Evolutionary conservation across 2,113 vertebrate genomes (phyloP), one percentile per base, ranked within the genome.

Genomic region (Rostratula benghalensis): DNA sequence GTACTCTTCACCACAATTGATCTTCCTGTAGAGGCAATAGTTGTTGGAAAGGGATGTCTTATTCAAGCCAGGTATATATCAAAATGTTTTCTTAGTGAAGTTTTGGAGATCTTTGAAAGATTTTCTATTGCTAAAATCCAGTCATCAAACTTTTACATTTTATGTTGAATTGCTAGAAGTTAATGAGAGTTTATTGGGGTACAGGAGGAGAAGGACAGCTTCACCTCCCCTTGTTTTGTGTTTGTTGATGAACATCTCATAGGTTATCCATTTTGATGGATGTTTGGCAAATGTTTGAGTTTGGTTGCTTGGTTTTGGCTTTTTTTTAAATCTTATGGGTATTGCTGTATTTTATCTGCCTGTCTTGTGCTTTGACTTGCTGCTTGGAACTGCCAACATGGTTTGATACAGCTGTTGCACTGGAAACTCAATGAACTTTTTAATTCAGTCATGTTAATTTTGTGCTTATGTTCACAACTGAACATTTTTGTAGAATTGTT

Each of bases 1-100:
- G 98, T 99, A 69, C 98, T 99, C n/a, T 99, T 99, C 90, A 99
- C 99, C 82, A 99, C 99, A 35, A 98, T 99, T 63, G 98, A 99
- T 96, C 97, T 99, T 91, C 99, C 99, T 57, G 31, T 94, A 30
- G 99, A 99, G 64, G 98, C 98, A 48, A 69, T 98, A 31, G 98
- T 99, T 71, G 97, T 99, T 83, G 99, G 99, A 50, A 99, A 99
- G 78, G 99, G 99, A 83, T 99, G 99, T 96, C 98, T 99, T 24
- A 99, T 99, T 94, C 99, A 99, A 98, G 99, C 99, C 95, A 99
- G 99, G 99, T 99, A 97, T 79, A 24, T 83, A 31, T 81, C 24
- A 45, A 43, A 82, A 37, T 39, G 6, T 10, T 94, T 71, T 54
- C 48, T 57, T 39, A 16, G 19, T 70, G 46, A 77, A 28, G 14